phyloP scores from a whole-genome alignment of 2,113 vertebrate genomes.

The Podocnemis expansa region DNA sequence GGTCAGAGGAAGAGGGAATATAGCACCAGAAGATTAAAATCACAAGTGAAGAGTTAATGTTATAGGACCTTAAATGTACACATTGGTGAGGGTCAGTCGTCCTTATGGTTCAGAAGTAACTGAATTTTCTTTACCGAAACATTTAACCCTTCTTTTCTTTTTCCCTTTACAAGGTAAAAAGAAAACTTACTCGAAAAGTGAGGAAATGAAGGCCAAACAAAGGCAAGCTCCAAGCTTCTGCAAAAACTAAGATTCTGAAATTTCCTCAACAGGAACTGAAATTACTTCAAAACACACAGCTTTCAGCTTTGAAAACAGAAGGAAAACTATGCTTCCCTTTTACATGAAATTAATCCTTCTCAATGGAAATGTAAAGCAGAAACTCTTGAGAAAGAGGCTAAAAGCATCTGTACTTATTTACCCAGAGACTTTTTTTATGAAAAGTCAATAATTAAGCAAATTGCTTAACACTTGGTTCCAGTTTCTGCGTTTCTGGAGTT shows the following conservation, averaged over 20 bases:
- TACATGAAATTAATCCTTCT: constrained; percentile 71
- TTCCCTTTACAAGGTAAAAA: constrained; percentile 89
- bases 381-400: constrained; percentile 80
- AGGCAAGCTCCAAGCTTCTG: constrained; percentile 80
- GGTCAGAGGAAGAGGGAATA: background rate
- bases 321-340: constrained; percentile 79
- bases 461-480: constrained; percentile 85
- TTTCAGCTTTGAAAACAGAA: constrained; percentile 86
- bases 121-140: constrained; percentile 7
- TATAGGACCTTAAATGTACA: background rate
- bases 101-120: background rate
- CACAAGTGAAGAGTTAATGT: background rate
- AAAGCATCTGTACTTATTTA: constrained; percentile 80
- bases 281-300: constrained; percentile 84
- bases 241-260: constrained; percentile 77
- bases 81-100: background rate
- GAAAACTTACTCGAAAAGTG: constrained; percentile 75
- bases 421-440: constrained; percentile 83
- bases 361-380: constrained; percentile 77
- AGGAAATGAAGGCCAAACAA: constrained; percentile 81
- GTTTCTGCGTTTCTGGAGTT: constrained; percentile 83
- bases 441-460: constrained; percentile 89
- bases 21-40: background rate
- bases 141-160: constrained; percentile 15
- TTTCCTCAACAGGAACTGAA: constrained; percentile 78